Percentiles rank a stretch among this genome's conserved stretches.
Conservation (phyloP, 1,140 invertebrate genomes). For the Cephus cinctus region DNA sequence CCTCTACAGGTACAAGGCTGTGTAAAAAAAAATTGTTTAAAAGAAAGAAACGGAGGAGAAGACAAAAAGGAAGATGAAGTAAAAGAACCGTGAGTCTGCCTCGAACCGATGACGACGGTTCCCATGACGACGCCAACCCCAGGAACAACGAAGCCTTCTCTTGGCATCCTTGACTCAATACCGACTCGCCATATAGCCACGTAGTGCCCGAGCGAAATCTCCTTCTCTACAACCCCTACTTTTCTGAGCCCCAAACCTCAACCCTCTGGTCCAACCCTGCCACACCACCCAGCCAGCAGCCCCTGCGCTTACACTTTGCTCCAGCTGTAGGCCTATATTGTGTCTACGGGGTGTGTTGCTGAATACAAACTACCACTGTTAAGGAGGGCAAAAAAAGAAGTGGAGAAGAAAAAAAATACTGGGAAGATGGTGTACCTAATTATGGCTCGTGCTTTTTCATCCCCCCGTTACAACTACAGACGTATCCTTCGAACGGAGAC, state of each 20-base stretch:
- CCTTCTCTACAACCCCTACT: constrained; percentile 4
- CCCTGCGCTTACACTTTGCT: constrained; percentile 21
- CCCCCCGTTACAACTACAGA: too few relatives aligned
- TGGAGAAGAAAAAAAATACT: too few relatives aligned
- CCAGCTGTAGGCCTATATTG: constrained; percentile 18
- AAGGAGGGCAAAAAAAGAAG: too few relatives aligned
- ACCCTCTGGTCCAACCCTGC: constrained; percentile 6
- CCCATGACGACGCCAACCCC: constrained; percentile 50
- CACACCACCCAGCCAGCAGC: constrained; percentile 18
- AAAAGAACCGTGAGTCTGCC: constrained; percentile 29
- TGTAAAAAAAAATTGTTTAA: not conserved
- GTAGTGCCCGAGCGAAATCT: constrained; percentile 16
- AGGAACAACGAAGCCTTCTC: constrained; percentile 41
- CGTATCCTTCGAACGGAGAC: too few relatives aligned
- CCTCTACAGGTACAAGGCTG: not conserved
- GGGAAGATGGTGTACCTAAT: too few relatives aligned
- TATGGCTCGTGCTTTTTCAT: too few relatives aligned
- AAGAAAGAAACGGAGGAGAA: not conserved
- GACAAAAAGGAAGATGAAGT: not conserved
- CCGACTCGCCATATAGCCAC: constrained; percentile 23
- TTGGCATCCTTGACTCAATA: constrained; percentile 47
- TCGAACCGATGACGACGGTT: constrained; percentile 51
- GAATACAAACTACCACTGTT: too few relatives aligned
- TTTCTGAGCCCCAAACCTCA: not conserved
- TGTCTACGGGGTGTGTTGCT: not conserved